Evolutionary conservation across 2,113 vertebrate species (phyloP).

Genomic region (Cottus gobio): DNA sequence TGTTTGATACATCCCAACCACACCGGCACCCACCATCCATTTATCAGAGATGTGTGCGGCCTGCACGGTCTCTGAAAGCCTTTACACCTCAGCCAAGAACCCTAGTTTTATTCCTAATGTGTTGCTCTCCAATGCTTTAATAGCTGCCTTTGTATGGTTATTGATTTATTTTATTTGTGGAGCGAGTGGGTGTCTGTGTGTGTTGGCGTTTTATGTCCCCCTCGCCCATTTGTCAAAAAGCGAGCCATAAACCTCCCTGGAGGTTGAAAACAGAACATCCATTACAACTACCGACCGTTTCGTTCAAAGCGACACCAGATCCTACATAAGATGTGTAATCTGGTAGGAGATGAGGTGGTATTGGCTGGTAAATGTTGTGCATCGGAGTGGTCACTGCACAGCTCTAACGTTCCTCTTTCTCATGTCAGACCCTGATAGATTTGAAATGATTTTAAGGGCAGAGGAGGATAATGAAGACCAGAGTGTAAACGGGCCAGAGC

Average conservation of each 20-base stretch:
- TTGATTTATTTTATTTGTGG: conserved; percentile 67
- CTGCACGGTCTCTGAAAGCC: conserved; percentile 35
- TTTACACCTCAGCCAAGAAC: conserved; percentile 67
- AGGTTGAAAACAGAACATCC: conserved; percentile 53
- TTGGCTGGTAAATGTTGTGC: conserved; percentile 51
- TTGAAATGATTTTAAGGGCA: conserved; percentile 70
- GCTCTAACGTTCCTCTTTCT: conserved; percentile 16
- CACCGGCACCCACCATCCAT: conserved; percentile 57
- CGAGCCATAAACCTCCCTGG: conserved; percentile 53
- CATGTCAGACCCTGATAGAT: conserved; percentile 55
- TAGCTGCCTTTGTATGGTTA: conserved; percentile 65
- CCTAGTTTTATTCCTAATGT: conserved; percentile 57
- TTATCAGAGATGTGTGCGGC: conserved; percentile 52
- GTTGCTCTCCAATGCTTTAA: conserved; percentile 57
- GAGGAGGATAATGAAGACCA: conserved; percentile 77
- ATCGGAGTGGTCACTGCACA: conserved; percentile 29
- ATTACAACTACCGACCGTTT: conserved; percentile 39
- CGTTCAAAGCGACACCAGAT: conserved; percentile 42
- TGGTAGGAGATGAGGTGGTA: conserved; percentile 46
- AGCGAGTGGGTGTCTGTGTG: conserved; percentile 49
- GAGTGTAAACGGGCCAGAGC: conserved; percentile 72
- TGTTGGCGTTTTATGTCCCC: conserved; percentile 50
- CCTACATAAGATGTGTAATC: conserved; percentile 36
- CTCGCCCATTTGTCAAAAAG: conserved; percentile 63
- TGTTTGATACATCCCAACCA: conserved; percentile 63